phyloP scores from a whole-genome alignment of 2,797 vertebrate genomes.

The Selene dorsalis region DNA sequence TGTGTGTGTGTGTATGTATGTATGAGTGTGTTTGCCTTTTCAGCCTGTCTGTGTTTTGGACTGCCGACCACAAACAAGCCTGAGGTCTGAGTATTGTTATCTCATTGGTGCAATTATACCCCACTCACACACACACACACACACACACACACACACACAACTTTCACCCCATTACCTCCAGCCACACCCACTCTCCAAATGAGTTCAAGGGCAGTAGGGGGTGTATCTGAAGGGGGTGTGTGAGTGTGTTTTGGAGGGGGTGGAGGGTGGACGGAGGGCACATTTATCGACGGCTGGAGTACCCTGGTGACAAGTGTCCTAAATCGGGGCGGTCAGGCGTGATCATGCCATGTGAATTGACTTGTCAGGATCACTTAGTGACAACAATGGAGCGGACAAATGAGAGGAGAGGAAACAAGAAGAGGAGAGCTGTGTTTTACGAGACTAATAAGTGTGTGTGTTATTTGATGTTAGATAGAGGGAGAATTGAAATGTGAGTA shows the following conservation, averaged over 20 bases:
- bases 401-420: constrained; percentile 21
- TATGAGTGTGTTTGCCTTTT: constrained; percentile 50
- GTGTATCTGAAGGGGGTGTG: constrained; percentile 36
- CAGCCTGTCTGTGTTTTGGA: constrained; percentile 62
- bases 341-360: constrained; percentile 82
- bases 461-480: constrained; percentile 31
- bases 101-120: constrained; percentile 72
- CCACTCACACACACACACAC: constrained; percentile 36
- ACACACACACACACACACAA: constrained; percentile 32
- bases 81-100: constrained; percentile 73
- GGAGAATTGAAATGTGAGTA: constrained; percentile 74
- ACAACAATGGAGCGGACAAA: constrained; percentile 82
- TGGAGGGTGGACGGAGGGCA: constrained; percentile 43
- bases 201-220: constrained; percentile 68
- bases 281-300: constrained; percentile 61
- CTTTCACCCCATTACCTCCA: constrained; percentile 66
- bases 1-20: constrained; percentile 34
- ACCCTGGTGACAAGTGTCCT: constrained; percentile 68
- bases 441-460: constrained; percentile 44
- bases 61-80: constrained; percentile 70
- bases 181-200: constrained; percentile 57
- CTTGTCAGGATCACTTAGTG: constrained; percentile 85
- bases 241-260: constrained; percentile 43
- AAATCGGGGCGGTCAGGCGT: constrained; percentile 73
- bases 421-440: constrained; percentile 16